phyloP scores from a whole-genome alignment of 2,113 vertebrate genomes.

The Clupea harengus region DNA sequence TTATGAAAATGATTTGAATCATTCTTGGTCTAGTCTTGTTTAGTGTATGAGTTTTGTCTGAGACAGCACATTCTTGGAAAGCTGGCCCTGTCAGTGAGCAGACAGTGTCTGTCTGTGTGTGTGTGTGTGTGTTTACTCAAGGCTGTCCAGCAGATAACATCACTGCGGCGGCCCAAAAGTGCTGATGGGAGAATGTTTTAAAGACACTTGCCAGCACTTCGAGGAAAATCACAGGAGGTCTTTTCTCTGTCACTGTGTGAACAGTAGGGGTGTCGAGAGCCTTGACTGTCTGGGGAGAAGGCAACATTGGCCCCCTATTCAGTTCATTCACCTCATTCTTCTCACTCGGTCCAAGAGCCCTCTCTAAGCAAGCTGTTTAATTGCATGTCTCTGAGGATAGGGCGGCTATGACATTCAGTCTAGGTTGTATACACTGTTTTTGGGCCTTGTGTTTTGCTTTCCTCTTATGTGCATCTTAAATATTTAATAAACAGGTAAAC shows the following conservation, averaged over 20 bases:
- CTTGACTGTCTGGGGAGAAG: constrained; percentile 1
- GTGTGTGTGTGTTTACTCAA: constrained; percentile 44
- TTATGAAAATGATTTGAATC: background rate
- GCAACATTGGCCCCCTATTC: background rate
- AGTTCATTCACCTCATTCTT: background rate
- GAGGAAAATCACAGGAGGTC: constrained; percentile 31
- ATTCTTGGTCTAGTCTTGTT: background rate
- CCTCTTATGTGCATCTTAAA: background rate
- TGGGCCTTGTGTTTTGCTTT: background rate
- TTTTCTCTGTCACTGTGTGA: background rate
- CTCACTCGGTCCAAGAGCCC: background rate
- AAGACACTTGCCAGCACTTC: constrained; percentile 43
- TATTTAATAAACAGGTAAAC: background rate
- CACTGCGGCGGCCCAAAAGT: constrained; percentile 36
- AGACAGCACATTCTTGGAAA: constrained; percentile 5
- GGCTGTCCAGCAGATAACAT: constrained; percentile 50
- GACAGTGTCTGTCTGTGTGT: background rate
- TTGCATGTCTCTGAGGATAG: background rate
- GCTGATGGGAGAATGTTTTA: constrained; percentile 14
- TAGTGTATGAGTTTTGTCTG: background rate
- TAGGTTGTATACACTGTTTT: background rate
- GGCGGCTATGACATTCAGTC: too few relatives aligned
- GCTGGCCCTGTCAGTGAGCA: constrained; percentile 30
- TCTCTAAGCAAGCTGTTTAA: background rate
- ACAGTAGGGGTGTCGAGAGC: background rate